Percentiles rank a stretch among this genome's conserved stretches.
These are phyloP conservation scores for Acrossocheilus fasciatus DNA, from an alignment of 2,797 vertebrate species.

Conservation along the genomic window DNA sequence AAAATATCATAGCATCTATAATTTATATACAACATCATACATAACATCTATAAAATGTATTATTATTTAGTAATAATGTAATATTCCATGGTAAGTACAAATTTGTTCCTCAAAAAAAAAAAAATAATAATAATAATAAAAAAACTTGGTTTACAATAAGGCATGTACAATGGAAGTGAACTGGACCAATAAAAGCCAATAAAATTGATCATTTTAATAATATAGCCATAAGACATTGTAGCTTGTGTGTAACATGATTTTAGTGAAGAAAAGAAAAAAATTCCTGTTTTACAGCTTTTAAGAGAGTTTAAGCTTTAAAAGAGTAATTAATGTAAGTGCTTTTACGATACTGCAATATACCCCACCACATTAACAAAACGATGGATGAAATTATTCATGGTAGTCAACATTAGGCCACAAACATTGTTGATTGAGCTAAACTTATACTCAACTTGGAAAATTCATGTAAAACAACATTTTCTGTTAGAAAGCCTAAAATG, in stretches of 20 bases:
- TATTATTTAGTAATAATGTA: background rate
- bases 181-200: background rate
- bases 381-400: background rate
- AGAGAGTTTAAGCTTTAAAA: background rate
- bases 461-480: background rate
- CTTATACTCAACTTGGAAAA: background rate
- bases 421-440: background rate
- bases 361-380: background rate
- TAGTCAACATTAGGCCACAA: background rate
- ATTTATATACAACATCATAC: background rate
- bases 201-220: background rate
- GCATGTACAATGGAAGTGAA: too few species aligned
- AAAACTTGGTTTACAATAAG: background rate
- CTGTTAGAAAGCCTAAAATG: conserved; percentile 6
- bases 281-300: background rate
- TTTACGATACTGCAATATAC: background rate
- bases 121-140: too few species aligned
- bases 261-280: background rate
- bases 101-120: background rate
- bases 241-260: background rate
- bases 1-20: background rate
- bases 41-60: background rate
- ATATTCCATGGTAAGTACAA: background rate
- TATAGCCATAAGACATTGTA: background rate
- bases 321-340: background rate